Evolutionary conservation across 2,113 vertebrate genomes (phyloP).

Genomic region (Cettia cetti): DNA sequence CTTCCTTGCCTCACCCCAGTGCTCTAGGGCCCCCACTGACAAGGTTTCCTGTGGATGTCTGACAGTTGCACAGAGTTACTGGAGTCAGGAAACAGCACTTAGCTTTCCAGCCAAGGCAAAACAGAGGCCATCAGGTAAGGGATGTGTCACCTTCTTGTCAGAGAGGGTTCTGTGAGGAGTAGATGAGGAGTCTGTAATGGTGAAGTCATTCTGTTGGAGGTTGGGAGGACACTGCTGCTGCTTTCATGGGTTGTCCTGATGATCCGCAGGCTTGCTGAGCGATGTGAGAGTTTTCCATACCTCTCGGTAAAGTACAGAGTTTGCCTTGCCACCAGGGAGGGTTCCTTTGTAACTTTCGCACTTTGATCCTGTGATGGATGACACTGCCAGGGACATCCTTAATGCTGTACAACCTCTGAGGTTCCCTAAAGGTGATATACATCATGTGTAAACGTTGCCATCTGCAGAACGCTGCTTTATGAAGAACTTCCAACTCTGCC

Average conservation of each 20-base stretch:
- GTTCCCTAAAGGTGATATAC: constrained; percentile 6
- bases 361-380: not conserved
- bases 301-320: not conserved
- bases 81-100: not conserved
- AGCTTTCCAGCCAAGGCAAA: not conserved
- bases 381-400: not conserved
- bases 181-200: not conserved
- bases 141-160: not conserved
- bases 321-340: accelerated
- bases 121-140: too few relatives aligned
- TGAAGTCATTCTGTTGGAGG: not conserved
- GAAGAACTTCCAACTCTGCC: not conserved
- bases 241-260: accelerated
- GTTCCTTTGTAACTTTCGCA: not conserved
- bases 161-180: not conserved
- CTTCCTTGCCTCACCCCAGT: not conserved
- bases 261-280: accelerated
- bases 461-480: constrained; percentile 26
- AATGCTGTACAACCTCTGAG: not conserved
- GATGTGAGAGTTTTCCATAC: not conserved
- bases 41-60: not conserved
- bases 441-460: not conserved
- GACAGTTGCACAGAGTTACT: not conserved
- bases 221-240: not conserved
- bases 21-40: too few relatives aligned